These are phyloP conservation scores for Orchesella cincta DNA, from an alignment of 1,140 invertebrate species.

Conservation along the genomic window DNA sequence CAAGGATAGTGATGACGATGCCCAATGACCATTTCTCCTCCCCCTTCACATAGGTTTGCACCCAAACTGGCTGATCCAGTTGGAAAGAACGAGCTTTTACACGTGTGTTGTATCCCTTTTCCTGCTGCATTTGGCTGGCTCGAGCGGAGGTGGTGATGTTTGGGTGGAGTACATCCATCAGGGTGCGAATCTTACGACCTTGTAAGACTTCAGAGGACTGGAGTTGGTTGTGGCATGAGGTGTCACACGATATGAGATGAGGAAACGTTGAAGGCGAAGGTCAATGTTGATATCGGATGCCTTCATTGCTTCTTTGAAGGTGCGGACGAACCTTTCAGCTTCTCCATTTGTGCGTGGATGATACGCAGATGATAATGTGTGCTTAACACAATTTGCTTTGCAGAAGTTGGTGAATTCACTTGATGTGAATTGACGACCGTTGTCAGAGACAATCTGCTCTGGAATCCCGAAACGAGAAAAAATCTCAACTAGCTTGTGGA, in stretches of 20 bases:
- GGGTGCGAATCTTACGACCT: neutral
- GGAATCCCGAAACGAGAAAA: slow-evolving; percentile 55
- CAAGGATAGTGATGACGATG: neutral
- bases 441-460: slow-evolving; percentile 53
- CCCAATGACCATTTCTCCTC: neutral
- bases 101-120: neutral
- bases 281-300: slow-evolving; percentile 40
- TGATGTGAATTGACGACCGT: slow-evolving; percentile 55
- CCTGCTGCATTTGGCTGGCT: neutral
- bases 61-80: neutral
- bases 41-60: neutral
- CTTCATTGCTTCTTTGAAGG: slow-evolving; percentile 46
- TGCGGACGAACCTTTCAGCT: slow-evolving; percentile 46
- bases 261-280: slow-evolving; percentile 30
- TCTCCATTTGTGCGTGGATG: slow-evolving; percentile 46
- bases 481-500: slow-evolving; percentile 48
- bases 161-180: neutral
- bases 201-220: slow-evolving; percentile 40
- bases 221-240: slow-evolving; percentile 52
- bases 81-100: neutral
- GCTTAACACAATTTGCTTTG: slow-evolving; percentile 54
- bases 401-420: slow-evolving; percentile 55
- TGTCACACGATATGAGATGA: slow-evolving; percentile 51
- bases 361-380: slow-evolving; percentile 48
- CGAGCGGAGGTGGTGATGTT: neutral